Evolutionary conservation across 2,797 vertebrate genomes (phyloP).

Genomic region (Poeciliopsis paucimaculata): DNA sequence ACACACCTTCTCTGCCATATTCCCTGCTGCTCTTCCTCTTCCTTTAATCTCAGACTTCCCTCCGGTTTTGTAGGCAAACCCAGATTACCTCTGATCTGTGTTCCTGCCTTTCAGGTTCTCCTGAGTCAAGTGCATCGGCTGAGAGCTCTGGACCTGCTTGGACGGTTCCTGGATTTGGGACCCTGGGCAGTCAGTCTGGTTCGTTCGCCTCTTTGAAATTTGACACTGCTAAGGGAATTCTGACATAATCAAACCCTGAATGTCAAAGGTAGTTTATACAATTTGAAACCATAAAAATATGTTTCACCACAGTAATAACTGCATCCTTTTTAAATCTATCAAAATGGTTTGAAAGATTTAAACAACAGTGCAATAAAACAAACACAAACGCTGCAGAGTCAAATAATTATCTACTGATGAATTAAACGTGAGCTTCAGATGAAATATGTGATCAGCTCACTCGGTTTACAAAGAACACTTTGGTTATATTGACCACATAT

Average conservation of each 20-base stretch:
- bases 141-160: slow-evolving; percentile 92
- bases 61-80: background rate
- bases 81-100: slow-evolving; percentile 38
- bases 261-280: background rate
- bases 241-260: background rate
- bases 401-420: background rate
- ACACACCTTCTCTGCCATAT: slow-evolving; percentile 19
- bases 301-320: background rate
- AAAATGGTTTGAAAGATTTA: background rate
- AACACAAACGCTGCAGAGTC: background rate
- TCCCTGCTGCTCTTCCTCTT: slow-evolving; percentile 37
- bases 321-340: background rate
- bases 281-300: background rate
- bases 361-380: background rate
- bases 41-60: slow-evolving; percentile 45
- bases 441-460: background rate
- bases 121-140: slow-evolving; percentile 96
- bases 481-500: background rate
- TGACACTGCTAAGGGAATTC: background rate
- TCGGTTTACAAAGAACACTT: background rate
- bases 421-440: background rate
- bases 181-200: slow-evolving; percentile 99
- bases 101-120: slow-evolving; percentile 87
- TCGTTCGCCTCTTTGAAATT: background rate
- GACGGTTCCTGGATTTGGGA: slow-evolving; percentile 95